Base-by-base conservation (phyloP, 1,140 invertebrate species). In the Drosophila virilis region DNA sequence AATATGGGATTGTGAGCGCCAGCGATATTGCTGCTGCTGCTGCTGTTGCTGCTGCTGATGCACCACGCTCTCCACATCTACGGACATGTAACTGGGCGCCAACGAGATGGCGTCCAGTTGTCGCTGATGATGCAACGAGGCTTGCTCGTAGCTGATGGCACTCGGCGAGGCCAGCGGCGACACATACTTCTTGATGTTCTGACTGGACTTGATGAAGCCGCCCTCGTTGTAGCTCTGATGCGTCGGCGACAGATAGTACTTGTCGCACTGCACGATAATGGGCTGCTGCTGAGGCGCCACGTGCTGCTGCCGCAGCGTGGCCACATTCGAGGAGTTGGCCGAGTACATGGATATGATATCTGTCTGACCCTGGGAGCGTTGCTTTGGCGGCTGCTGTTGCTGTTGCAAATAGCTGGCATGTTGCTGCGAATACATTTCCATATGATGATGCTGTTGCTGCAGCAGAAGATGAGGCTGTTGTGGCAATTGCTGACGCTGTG, bases 201-300 rank as follows among this genome's bases (percentile, higher is more conserved):
- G 91, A 71, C 90, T 91, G 48, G 91, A 91, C 55, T 91, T 92
- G 4, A 92, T 92, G 28, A 92, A 92, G 17, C 91, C 90, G 1
- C 90, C 90, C 54, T 91, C 88, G 40, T 75, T 92, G 50, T 92
- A 91, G 35, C 57, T 91, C 45, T 91, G 90, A 83, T 91, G 90
- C 0, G 91, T 92, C 1, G 91, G 91, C 48, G 91, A 92, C 10
- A 92, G 28, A 57, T 92, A 92, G 40, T 92, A 92, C 48, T 91
- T 91, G 48, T 92, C 91, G 61, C 91, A 92, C 68, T 92, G 91
- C 22, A 91, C 84, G 6, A 91, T 88, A 22, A 91, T 90, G 10
- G 84, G 84, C 22, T 86, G 81, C 35, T 91, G 90, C 52, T 91
- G 91, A 9, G 85, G 90, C 28, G 86, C 78, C 42, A 77, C 83